Evolutionary conservation across 2,888 invertebrate species (phyloP).

Genomic region (Trissoscelio sp.): DNA sequence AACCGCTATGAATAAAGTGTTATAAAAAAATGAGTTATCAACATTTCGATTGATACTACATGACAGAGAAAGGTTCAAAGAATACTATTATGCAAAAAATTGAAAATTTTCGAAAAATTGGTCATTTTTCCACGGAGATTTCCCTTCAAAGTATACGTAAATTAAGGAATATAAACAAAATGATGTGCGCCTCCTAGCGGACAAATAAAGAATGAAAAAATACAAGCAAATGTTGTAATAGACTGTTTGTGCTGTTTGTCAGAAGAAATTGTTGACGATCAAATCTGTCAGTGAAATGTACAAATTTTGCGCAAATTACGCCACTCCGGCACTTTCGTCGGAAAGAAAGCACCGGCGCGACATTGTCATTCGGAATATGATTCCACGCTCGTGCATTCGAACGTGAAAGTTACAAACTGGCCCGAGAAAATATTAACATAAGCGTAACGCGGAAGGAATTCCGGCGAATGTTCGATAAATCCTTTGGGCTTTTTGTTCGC

Average conservation of each 20-base stretch:
- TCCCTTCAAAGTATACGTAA: no score
- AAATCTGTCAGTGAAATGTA: constrained; percentile 15
- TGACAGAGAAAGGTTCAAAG: no score
- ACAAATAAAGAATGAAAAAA: no score
- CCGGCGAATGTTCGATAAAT: constrained; percentile 28
- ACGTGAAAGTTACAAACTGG: constrained; percentile 36
- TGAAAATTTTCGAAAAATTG: no score
- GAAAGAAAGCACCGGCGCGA: constrained; percentile 13
- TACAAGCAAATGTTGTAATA: no score
- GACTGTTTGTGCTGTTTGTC: background rate
- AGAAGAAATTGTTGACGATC: constrained; percentile 41
- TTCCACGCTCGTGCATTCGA: constrained; percentile 10
- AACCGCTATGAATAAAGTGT: no score
- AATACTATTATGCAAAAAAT: no score
- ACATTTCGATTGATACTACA: no score
- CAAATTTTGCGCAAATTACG: constrained; percentile 37
- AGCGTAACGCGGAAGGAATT: constrained; percentile 32
- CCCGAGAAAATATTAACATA: constrained; percentile 40
- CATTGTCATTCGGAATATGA: constrained; percentile 41
- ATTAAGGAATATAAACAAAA: constrained; percentile 5
- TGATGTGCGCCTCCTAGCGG: no score
- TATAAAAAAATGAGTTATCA: no score
- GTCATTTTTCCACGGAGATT: no score
- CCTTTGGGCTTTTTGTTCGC: constrained; percentile 30
- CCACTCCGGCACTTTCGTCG: constrained; percentile 3